These are phyloP conservation scores for Sycophila texana DNA, from an alignment of 2,888 invertebrate species.

Conservation along the genomic window DNA sequence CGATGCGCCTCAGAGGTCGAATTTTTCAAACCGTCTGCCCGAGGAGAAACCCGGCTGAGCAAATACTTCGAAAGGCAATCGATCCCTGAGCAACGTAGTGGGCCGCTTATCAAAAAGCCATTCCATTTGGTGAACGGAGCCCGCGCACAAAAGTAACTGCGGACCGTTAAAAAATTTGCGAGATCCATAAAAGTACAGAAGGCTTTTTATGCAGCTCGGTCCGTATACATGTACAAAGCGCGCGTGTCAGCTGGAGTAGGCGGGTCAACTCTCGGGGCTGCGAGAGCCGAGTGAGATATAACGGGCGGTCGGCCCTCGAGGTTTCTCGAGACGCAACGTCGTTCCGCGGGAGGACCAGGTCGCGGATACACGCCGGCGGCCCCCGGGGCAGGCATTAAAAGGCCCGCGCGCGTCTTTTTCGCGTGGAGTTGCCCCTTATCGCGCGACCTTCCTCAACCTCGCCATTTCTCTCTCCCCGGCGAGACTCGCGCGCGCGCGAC, in stretches of 20 bases:
- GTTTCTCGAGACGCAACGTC: conserved; percentile 18
- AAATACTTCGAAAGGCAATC: neutral
- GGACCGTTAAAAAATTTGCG: conserved; percentile 20
- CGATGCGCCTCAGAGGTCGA: no score
- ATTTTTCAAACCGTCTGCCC: no score
- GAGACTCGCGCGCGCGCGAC: neutral
- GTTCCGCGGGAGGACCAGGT: conserved; percentile 17
- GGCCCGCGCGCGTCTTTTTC: conserved; percentile 48
- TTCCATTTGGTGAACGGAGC: neutral
- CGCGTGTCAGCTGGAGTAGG: neutral
- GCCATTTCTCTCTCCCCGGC: neutral
- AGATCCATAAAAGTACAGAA: conserved; percentile 22
- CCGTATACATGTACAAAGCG: neutral
- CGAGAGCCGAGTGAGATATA: conserved; percentile 29
- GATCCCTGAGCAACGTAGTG: neutral
- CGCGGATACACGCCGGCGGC: neutral
- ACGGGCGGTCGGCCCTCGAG: conserved; percentile 14
- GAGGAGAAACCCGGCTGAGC: no score
- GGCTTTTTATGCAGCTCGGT: neutral
- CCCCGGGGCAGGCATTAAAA: conserved; percentile 59
- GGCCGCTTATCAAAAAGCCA: conserved; percentile 20
- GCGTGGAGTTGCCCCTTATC: conserved; percentile 59
- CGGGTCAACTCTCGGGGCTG: neutral
- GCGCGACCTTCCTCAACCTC: conserved; percentile 15
- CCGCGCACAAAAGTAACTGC: neutral